phyloP scores from a whole-genome alignment of 2,888 invertebrate genomes.

The Slavum lentiscoides region DNA sequence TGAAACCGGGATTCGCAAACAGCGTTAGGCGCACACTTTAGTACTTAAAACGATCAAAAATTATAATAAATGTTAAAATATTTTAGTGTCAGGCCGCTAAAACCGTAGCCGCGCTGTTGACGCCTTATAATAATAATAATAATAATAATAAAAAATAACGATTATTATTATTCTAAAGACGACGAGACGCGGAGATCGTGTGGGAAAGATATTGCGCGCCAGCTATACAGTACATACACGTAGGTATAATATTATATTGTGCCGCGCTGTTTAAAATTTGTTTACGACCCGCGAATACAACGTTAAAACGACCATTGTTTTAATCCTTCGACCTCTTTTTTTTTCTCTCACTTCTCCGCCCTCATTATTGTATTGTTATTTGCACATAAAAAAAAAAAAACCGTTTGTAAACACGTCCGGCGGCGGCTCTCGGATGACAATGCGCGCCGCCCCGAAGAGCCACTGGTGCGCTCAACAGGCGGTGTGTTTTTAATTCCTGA shows the following conservation, averaged over 20 bases:
- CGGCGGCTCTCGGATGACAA: slow-evolving; percentile 42
- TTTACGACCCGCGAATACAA: slow-evolving; percentile 11
- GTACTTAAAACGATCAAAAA: too few relatives aligned
- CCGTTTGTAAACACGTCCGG: slow-evolving; percentile 52
- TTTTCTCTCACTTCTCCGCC: slow-evolving; percentile 18
- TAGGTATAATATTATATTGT: too few relatives aligned
- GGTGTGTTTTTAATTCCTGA: slow-evolving; percentile 49
- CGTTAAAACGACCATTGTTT: slow-evolving; percentile 41
- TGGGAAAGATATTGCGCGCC: background rate
- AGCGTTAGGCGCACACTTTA: too few relatives aligned
- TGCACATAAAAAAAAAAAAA: slow-evolving; percentile 41
- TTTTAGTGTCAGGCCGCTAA: too few relatives aligned
- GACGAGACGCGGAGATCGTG: background rate
- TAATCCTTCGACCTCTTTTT: slow-evolving; percentile 42
- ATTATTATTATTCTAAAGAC: too few relatives aligned
- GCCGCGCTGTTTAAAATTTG: slow-evolving; percentile 11
- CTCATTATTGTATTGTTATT: slow-evolving; percentile 45
- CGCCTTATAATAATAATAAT: too few relatives aligned
- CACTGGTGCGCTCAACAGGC: slow-evolving; percentile 41
- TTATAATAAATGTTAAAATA: too few relatives aligned
- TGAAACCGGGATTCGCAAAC: too few relatives aligned
- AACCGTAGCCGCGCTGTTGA: too few relatives aligned
- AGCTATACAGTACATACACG: background rate
- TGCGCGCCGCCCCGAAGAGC: slow-evolving; percentile 30
- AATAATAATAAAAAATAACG: too few relatives aligned